Base-by-base conservation (phyloP, 2,888 invertebrate species). In the Drosophila mercatorum region DNA sequence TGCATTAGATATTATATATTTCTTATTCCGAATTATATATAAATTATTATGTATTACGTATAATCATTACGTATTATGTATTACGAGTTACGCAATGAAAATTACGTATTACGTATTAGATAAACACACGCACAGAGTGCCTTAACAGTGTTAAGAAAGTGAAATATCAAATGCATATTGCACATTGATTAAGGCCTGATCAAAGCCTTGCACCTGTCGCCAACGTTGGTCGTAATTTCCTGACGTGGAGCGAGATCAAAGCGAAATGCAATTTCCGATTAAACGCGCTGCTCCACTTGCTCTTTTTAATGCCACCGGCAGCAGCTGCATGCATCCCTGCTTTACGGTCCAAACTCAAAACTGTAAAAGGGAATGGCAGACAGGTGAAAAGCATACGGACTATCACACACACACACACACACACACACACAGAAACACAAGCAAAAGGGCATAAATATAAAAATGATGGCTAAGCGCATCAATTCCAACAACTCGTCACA, bases 211-310 rank as follows among this genome's bases (percentile, higher is more conserved):
- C 28, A 36, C 52, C 52, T 53, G 57, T 56, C 52, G 51, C 62
- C 57, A 31, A 7, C 72, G 76, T 81, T 76, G 83, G 69, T 74
- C 74, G 72, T 81, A 87, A 84, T 87, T 87, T 84, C 83, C 83
- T 88, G 84, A 40, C 55, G 63, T 49, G 68, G 55, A 65, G 56
- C 64, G 53, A 34, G 73, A 74, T 87, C 89, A 85, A 88, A 89
- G 75, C 63, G 58, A 78, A 89, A 89, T 85, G 85, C 85, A 88
- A 85, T 85, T 84, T 85, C 88, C 89, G 88, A 74, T 87, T 63
- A 70, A 83, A 47, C 58, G 53, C 66, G 51, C 40, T 60, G 64
- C 49, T 36, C 40, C 46, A 46, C 36, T 58, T 43, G 5, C 5
- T 26, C 43, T 43, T 52, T 57, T 70, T 59, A 61, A 67, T 68